phyloP scores from a whole-genome alignment of 2,888 invertebrate species.

The Zaprionus lineosus region DNA sequence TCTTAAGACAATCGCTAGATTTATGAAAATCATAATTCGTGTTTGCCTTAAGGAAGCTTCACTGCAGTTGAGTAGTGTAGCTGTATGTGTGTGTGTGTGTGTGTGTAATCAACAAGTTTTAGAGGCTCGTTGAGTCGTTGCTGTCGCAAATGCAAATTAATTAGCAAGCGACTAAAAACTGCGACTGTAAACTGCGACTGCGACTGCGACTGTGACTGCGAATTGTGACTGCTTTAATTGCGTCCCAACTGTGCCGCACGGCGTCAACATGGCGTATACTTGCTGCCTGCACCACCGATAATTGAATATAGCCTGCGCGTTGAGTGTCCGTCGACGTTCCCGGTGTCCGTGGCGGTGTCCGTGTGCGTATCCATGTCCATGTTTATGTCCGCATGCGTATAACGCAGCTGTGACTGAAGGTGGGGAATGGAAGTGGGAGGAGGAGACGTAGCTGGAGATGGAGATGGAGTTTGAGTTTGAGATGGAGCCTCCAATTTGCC shows the following conservation, averaged over 20 bases:
- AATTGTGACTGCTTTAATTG: conserved; percentile 74
- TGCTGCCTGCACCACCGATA: conserved; percentile 63
- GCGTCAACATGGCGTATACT: conserved; percentile 65
- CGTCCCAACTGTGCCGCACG: conserved; percentile 24
- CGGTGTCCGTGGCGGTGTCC: no score
- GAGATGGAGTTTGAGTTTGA: conserved; percentile 15
- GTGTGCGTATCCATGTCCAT: conserved; percentile 22
- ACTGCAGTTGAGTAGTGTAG: no score
- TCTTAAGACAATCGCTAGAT: no score
- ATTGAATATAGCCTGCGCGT: conserved; percentile 66
- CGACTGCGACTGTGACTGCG: no score
- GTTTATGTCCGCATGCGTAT: conserved; percentile 49
- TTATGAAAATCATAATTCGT: background rate
- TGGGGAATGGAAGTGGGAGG: no score
- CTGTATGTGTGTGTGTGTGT: conserved; percentile 3
- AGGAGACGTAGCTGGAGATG: conserved; percentile 7
- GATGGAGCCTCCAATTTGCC: conserved; percentile 65
- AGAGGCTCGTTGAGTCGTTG: conserved; percentile 20
- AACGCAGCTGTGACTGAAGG: conserved; percentile 49
- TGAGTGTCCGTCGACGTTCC: no score
- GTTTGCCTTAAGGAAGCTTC: background rate
- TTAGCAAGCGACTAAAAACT: no score
- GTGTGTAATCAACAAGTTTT: conserved; percentile 67
- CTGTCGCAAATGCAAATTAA: conserved; percentile 72
- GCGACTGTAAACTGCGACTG: no score